Percentiles rank a stretch among this genome's conserved stretches.
phyloP scores from a whole-genome alignment of 2,888 invertebrate species.

The Podotricha telesiphe region DNA sequence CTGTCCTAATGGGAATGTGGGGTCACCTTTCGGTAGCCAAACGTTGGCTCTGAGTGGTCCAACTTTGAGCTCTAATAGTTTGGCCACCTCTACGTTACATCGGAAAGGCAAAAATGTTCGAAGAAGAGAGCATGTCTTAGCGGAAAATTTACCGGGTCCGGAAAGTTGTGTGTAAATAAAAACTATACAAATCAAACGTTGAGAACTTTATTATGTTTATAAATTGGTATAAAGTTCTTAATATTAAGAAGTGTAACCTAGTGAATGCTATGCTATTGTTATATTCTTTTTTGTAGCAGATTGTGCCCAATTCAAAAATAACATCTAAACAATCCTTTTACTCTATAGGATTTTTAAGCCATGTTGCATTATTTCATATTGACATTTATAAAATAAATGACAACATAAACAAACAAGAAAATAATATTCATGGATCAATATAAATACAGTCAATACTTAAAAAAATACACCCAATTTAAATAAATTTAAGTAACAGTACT shows the following conservation, averaged over 20 bases:
- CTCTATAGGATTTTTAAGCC: not conserved
- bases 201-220: slow-evolving; percentile 23
- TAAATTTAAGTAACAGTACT: not conserved
- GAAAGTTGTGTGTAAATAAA: slow-evolving; percentile 91
- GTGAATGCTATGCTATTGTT: slow-evolving; percentile 1
- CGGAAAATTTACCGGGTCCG: slow-evolving; percentile 93
- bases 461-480: not conserved
- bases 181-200: slow-evolving; percentile 31
- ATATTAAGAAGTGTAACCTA: slow-evolving; percentile 6
- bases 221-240: not conserved
- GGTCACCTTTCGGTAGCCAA: slow-evolving; percentile 74
- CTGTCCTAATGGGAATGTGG: slow-evolving; percentile 74
- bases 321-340: not conserved
- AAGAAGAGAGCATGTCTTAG: slow-evolving; percentile 90
- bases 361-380: not conserved
- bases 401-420: not conserved
- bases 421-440: no score
- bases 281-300: not conserved
- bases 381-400: not conserved
- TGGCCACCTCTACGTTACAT: slow-evolving; percentile 75
- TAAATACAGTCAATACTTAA: not conserved
- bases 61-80: slow-evolving; percentile 74
- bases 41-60: slow-evolving; percentile 66
- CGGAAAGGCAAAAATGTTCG: slow-evolving; percentile 79
- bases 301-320: not conserved